Evolutionary conservation across 2,113 vertebrate species (phyloP), one percentile per base, ranked within the genome.

Genomic region (Nannospalax galili): DNA sequence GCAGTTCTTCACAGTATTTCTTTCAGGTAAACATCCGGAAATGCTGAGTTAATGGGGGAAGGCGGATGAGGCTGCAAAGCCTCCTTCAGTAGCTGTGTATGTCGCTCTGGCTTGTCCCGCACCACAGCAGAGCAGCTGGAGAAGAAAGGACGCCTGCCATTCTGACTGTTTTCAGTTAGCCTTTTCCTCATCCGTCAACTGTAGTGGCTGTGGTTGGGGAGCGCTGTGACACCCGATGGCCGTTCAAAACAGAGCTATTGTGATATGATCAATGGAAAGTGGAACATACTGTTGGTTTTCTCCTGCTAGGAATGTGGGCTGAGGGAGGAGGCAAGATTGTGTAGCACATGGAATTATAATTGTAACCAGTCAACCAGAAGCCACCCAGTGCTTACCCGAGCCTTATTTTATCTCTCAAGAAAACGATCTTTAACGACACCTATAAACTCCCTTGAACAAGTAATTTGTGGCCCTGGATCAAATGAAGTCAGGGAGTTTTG

Each of bases 21-120:
- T 48, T 96, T 96, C 96, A 97, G 96, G 95, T 93, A 97, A 97
- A 96, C 92, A 91, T 92, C 95, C 96, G 86, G 90, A 97, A 97
- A 93, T 86, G 91, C 74, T 84, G 91, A 97, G 92, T 96, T 88
- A 97, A 56, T 72, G 95, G 88, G 95, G 84, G 84, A 96, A 97
- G 58, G 95, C 94, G 97, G 96, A 95, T 88, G 94, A 92, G 84
- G 89, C 97, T 96, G 96, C 77, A 0, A 16, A 95, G 91, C 91
- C 20, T 40, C 60, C 48, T 89, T 79, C 95, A 92, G 87, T 85
- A 75, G 6, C 58, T 81, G 86, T 77, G 42, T 14, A 0, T 45
- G 97, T 22, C n/a, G 40, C 84, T 24, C n/a, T 58, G 64, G n/a
- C 93, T 96, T 94, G 65, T 94, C 80, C 84, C 79, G 65, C 94